Conservation (phyloP, 2,113 vertebrate species). For the Mirounga angustirostris region DNA sequence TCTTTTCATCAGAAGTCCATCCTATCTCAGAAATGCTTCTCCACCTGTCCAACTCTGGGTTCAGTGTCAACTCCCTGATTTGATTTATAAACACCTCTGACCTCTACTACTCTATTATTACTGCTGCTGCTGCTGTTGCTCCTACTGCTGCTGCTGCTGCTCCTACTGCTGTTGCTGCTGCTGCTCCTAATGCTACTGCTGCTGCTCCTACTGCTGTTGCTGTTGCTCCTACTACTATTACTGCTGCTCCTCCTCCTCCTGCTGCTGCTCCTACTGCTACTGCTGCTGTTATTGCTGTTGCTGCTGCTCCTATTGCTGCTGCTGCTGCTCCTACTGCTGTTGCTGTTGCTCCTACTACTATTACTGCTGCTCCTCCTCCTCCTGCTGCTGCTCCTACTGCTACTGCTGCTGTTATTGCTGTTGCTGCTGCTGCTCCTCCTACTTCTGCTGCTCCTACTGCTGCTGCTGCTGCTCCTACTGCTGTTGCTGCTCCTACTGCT, state of each 20-base stretch:
- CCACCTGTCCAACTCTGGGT: background rate
- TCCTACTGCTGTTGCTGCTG: background rate
- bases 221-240: too few relatives aligned
- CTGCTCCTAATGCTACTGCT: too few relatives aligned
- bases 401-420: too few relatives aligned
- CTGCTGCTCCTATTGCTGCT: accelerated
- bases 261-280: background rate
- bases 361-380: background rate
- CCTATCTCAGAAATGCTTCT: background rate
- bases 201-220: too few relatives aligned
- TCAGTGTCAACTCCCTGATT: background rate
- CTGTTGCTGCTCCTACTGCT: background rate
- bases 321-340: too few relatives aligned
- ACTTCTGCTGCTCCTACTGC: accelerated
- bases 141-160: background rate
- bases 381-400: background rate
- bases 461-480: too few relatives aligned
- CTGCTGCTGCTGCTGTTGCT: accelerated
- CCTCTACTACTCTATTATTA: background rate
- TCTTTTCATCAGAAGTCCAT: background rate
- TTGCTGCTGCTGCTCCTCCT: too few relatives aligned
- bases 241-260: too few relatives aligned
- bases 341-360: background rate
- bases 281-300: background rate
- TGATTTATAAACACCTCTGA: background rate